These are phyloP conservation scores for Nephrotoma guestfalica DNA, from an alignment of 2,888 invertebrate genomes.

Conservation along the genomic window DNA sequence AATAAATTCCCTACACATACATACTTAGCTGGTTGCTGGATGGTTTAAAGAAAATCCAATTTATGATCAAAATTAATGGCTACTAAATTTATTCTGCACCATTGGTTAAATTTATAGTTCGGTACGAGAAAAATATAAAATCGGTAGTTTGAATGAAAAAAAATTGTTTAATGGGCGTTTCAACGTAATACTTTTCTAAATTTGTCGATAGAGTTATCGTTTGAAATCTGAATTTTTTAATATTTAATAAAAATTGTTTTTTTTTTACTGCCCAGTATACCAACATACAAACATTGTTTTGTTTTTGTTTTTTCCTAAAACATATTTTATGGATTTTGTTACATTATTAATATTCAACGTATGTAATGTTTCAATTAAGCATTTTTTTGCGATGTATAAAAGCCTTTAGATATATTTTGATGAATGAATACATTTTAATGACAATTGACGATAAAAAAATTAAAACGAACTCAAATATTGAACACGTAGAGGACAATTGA, in stretches of 20 bases:
- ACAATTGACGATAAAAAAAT: too few relatives aligned
- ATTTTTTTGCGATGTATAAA: too few relatives aligned
- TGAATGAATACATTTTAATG: too few relatives aligned
- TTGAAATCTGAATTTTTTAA: neutral
- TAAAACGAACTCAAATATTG: too few relatives aligned
- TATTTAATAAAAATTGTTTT: neutral
- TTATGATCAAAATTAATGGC: neutral
- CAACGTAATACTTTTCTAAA: neutral
- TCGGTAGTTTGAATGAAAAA: neutral
- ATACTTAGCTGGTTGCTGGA: too few relatives aligned
- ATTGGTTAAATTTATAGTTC: neutral
- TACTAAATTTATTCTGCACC: neutral
- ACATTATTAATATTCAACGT: neutral
- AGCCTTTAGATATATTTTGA: too few relatives aligned
- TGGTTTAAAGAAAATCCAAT: neutral
- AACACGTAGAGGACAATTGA: too few relatives aligned
- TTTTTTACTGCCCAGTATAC: neutral
- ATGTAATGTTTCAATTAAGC: neutral
- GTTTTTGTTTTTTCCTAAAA: neutral
- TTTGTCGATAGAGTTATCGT: too few relatives aligned
- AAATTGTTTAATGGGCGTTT: neutral
- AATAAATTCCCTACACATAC: neutral
- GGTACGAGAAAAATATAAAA: neutral
- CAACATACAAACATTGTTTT: neutral
- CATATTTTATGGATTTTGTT: neutral